phyloP scores from a whole-genome alignment of 2,797 vertebrate species.

The Spinus pinus region DNA sequence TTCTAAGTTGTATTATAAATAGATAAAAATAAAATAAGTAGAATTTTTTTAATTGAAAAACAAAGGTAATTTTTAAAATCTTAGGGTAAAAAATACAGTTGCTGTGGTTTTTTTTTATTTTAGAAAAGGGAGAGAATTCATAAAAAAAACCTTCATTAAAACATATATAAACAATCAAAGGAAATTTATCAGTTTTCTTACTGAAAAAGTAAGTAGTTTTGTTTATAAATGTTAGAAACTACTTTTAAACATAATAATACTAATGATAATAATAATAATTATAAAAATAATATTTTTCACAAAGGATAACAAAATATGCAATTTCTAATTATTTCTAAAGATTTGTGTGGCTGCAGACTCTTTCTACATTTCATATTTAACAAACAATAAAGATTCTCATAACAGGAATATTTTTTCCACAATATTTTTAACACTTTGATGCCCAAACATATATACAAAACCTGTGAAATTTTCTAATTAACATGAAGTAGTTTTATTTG shows the following conservation, averaged over 20 bases:
- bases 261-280: too few relatives aligned
- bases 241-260: neutral
- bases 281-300: accelerated
- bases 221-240: neutral
- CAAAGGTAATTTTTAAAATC: neutral
- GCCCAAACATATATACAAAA: neutral
- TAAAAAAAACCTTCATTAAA: neutral
- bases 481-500: neutral
- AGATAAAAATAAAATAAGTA: neutral
- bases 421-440: neutral
- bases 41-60: neutral
- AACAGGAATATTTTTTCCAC: neutral
- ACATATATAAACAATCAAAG: neutral
- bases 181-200: neutral
- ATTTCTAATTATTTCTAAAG: neutral
- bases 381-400: neutral
- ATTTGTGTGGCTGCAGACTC: neutral
- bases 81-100: neutral
- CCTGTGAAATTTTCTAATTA: neutral
- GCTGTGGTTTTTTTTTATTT: neutral
- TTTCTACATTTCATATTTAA: neutral
- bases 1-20: neutral
- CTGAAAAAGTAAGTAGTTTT: neutral
- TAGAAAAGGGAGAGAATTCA: accelerated
- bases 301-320: neutral